These are phyloP conservation scores for Nyctalus aviator DNA, from an alignment of 2,797 vertebrate species.

Conservation along the genomic window DNA sequence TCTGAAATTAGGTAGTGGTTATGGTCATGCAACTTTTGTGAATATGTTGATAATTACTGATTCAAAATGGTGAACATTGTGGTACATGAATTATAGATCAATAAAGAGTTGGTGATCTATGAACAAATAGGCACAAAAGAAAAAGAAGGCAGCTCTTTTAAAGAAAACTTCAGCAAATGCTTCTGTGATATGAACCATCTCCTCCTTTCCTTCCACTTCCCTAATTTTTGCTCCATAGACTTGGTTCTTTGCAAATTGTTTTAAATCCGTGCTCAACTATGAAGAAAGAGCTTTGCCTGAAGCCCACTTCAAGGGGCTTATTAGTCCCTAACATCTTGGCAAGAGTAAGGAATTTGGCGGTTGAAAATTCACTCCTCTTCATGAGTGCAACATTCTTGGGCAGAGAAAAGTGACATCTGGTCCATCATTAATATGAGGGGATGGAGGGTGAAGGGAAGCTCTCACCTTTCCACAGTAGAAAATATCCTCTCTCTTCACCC, in stretches of 20 bases:
- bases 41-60: background rate
- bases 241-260: background rate
- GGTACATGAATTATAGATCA: background rate
- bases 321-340: background rate
- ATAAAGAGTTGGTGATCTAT: background rate
- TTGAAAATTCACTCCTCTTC: background rate
- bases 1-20: background rate
- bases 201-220: background rate
- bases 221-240: background rate
- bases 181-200: background rate
- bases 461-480: constrained; percentile 98
- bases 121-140: background rate
- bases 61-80: background rate
- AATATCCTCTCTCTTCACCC: constrained; percentile 93
- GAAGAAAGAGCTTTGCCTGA: background rate
- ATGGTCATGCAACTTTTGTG: background rate
- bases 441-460: background rate
- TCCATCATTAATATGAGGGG: background rate
- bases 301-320: background rate
- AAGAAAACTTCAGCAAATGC: background rate
- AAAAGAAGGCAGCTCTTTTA: no score
- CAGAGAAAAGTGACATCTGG: background rate
- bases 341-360: background rate
- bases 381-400: background rate
- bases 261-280: background rate